Evolutionary conservation across 2,888 invertebrate species (phyloP).

Genomic region (Drosophila limbata): DNA sequence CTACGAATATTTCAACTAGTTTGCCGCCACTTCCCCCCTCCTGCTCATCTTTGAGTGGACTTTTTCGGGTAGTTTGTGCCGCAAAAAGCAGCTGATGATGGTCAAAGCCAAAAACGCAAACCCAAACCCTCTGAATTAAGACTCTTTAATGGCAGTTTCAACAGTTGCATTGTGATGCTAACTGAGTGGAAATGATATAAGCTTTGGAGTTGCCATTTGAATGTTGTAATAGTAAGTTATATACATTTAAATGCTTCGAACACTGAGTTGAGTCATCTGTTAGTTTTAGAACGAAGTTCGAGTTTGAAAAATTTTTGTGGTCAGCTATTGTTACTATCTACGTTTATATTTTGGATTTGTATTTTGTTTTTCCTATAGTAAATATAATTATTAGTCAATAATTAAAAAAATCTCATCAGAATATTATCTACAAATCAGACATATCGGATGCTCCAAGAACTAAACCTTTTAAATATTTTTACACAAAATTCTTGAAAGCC

Average conservation of each 20-base stretch:
- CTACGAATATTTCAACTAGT: constrained; percentile 26
- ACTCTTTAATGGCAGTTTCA: constrained; percentile 35
- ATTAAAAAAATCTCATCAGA: too few species aligned
- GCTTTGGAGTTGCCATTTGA: constrained; percentile 9
- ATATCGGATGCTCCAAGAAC: too few species aligned
- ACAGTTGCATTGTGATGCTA: neutral
- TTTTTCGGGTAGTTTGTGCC: constrained; percentile 35
- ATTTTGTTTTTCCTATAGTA: too few species aligned
- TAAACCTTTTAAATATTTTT: too few species aligned
- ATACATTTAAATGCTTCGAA: neutral
- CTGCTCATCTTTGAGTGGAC: constrained; percentile 32
- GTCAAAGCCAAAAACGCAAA: constrained; percentile 11
- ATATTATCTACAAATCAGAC: too few species aligned
- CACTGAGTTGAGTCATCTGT: constrained; percentile 23
- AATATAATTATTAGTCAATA: too few species aligned
- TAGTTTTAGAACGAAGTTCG: neutral
- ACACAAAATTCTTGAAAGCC: too few species aligned
- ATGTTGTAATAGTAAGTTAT: constrained; percentile 8
- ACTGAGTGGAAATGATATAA: constrained; percentile 14
- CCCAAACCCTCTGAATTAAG: constrained; percentile 22
- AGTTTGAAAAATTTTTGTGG: too few species aligned
- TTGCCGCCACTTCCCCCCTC: constrained; percentile 15
- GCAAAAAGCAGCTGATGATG: constrained; percentile 40
- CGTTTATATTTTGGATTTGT: too few species aligned
- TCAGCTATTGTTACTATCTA: too few species aligned